Evolutionary conservation across 2,113 vertebrate species (phyloP), one percentile per base, ranked within the genome.

Genomic region (Ibidorhyncha struthersii): DNA sequence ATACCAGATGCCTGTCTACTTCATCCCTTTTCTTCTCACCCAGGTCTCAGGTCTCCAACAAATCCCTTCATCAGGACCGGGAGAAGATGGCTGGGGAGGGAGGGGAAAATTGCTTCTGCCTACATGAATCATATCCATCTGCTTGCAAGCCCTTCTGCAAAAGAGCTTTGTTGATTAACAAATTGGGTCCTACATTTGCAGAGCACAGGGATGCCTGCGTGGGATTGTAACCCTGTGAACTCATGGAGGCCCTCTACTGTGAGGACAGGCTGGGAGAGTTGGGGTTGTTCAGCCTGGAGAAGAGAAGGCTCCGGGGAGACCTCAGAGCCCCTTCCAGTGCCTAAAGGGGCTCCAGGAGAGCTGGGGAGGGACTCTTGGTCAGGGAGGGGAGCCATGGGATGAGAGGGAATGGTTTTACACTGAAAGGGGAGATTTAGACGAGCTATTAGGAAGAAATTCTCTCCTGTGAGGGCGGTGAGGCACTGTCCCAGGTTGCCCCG

Each of bases 91-190:
- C 11, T 41, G 76, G 27, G n/a, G 43, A 77, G 23, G 49, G 13
- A 81, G 3, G 3, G 13, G 6, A 10, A n/a, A 45, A 38, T 25
- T 17, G 2, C 23, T 76, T 79, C 22, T 86, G 32, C 47, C 36
- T 43, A 8, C 9, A 10, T 66, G 23, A 72, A 66, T 36, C 69
- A 38, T 40, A 36, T 85, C 34, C 38, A n/a, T 40, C n/a, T 59
- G 6, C 73, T 65, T 65, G 14, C 25, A 65, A 38, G 18, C 15
- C 27, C 5, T 49, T 43, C 45, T 45, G 20, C 36, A 27, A 12
- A 41, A 50, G 29, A 59, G 38, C 72, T 36, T 47, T 2, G 0
- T 4, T 30, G 26, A 8, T 19, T 13, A 4, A 26, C 1, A 12
- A 38, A 45, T 17, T 20, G 22, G 2, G 4, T 18, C 34, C 70